A percentile compares a stretch with the other conserved stretches of the same genome.
Conservation (phyloP, 2,797 vertebrate species). For the Semaprochilodus insignis region DNA sequence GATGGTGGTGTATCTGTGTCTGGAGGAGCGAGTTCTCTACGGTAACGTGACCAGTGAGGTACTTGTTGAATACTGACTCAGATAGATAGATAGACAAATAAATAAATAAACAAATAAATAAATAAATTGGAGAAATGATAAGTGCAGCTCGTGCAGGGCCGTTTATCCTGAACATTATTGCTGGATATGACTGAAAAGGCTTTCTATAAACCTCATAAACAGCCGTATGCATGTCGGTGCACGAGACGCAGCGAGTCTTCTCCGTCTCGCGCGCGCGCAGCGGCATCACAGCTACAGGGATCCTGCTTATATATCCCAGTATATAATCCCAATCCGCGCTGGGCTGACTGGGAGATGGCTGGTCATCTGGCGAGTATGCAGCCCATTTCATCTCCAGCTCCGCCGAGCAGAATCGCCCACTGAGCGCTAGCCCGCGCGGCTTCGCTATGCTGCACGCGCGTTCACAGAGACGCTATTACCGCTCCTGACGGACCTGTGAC, state of each 20-base stretch:
- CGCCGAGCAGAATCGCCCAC: constrained; percentile 40
- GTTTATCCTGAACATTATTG: too few species aligned
- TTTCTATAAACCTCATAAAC: too few species aligned
- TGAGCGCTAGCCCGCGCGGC: constrained; percentile 15
- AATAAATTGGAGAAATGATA: background rate
- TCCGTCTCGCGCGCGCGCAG: too few species aligned
- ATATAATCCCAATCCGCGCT: too few species aligned
- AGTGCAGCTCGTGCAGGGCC: too few species aligned
- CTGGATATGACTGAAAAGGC: background rate
- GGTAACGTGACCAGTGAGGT: background rate
- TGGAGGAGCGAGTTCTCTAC: constrained; percentile 1
- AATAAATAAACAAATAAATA: background rate
- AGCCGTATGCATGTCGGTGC: too few species aligned
- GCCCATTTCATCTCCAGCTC: constrained; percentile 25
- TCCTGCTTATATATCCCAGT: too few species aligned
- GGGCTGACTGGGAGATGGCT: background rate
- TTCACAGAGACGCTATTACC: background rate
- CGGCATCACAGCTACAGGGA: too few species aligned
- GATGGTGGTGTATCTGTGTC: constrained; percentile 24
- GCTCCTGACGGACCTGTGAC: background rate
- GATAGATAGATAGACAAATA: background rate
- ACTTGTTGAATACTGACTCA: constrained; percentile 51
- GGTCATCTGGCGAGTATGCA: background rate
- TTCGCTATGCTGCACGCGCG: constrained; percentile 18
- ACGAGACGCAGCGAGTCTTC: too few species aligned